phyloP scores from a whole-genome alignment of 2,888 invertebrate genomes.

The Idaea straminata region DNA sequence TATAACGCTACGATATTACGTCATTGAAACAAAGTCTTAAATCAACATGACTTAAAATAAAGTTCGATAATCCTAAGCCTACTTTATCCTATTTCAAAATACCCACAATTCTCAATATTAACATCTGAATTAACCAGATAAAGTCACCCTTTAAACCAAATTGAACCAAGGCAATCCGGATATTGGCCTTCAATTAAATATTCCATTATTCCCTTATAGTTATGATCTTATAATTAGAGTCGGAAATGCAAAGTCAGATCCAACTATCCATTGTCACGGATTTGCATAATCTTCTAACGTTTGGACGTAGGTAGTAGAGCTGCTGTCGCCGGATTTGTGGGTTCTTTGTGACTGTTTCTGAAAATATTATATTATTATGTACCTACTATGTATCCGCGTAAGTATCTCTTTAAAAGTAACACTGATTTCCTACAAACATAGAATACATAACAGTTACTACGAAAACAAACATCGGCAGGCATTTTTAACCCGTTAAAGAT shows the following conservation, averaged over 20 bases:
- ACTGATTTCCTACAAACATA: too few species aligned
- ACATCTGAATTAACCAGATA: background rate
- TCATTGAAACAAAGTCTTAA: too few species aligned
- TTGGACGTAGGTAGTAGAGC: conserved; percentile 13
- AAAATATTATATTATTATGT: too few species aligned
- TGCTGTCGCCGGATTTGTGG: background rate
- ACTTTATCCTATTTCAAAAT: too few species aligned
- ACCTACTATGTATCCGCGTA: too few species aligned
- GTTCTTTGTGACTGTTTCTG: background rate
- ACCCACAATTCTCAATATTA: background rate
- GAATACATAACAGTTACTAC: too few species aligned
- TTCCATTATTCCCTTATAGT: background rate
- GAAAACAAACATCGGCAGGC: too few species aligned
- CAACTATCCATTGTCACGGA: background rate
- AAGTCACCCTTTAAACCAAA: background rate
- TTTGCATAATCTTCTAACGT: background rate
- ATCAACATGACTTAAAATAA: too few species aligned
- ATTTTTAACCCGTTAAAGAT: too few species aligned
- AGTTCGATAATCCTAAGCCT: too few species aligned
- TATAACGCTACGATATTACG: too few species aligned
- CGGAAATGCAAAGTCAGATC: background rate
- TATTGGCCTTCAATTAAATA: background rate
- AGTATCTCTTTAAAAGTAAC: too few species aligned
- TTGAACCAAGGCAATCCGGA: background rate
- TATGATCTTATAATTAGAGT: background rate